Evolutionary conservation across 1,140 invertebrate species (phyloP).

Genomic region (Cepaea nemoralis): DNA sequence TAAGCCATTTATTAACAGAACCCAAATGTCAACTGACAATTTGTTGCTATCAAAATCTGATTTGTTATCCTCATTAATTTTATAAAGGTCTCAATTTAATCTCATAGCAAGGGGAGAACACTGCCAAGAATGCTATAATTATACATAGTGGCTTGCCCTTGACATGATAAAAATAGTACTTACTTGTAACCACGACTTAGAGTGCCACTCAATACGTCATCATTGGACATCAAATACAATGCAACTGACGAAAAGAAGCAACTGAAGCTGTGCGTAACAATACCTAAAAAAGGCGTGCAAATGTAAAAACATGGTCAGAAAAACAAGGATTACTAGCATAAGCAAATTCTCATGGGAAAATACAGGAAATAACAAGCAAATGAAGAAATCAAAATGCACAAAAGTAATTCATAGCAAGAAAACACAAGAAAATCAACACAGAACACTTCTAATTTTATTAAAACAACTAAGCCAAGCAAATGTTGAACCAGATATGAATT

Average conservation of each 20-base stretch:
- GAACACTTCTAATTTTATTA: no score
- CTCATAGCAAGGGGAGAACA: no score
- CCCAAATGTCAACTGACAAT: no score
- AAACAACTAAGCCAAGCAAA: no score
- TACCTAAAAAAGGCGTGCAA: slow-evolving; percentile 15
- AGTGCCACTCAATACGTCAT: neutral
- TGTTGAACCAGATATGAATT: no score
- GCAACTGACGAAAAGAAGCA: slow-evolving; percentile 4
- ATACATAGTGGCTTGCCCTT: neutral
- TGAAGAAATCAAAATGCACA: slow-evolving; percentile 33
- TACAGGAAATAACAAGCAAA: neutral
- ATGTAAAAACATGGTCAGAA: neutral
- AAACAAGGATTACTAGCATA: slow-evolving; percentile 9
- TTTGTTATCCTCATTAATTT: no score
- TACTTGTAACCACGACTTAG: neutral
- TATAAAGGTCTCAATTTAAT: no score
- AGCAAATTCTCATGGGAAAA: neutral
- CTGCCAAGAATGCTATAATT: no score
- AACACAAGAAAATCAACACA: slow-evolving; percentile 4
- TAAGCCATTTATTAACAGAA: no score
- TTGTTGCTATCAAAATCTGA: no score
- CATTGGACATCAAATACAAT: slow-evolving; percentile 36
- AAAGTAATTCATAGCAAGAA: neutral
- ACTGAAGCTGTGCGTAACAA: slow-evolving; percentile 42
- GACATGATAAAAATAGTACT: neutral